Conservation (phyloP, 2,113 vertebrate genomes). For the Zosterops hypoxanthus region DNA sequence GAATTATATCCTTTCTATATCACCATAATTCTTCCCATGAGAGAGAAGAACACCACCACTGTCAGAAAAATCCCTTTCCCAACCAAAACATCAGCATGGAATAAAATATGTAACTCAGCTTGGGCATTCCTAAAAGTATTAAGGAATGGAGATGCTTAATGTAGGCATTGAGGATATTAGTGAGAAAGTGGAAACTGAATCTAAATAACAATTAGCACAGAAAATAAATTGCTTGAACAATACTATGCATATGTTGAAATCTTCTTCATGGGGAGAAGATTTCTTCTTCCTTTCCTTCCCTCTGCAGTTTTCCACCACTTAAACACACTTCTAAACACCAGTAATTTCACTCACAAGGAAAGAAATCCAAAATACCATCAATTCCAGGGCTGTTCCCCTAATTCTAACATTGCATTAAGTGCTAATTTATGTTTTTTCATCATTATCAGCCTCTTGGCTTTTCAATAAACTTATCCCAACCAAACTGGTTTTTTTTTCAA, state of each 20-base stretch:
- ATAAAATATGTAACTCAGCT: neutral
- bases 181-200: neutral
- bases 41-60: neutral
- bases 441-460: neutral
- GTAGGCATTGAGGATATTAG: neutral
- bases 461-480: neutral
- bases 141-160: neutral
- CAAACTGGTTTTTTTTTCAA: neutral
- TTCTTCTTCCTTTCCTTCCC: neutral
- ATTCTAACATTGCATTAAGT: neutral
- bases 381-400: neutral
- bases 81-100: neutral
- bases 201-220: neutral
- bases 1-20: neutral
- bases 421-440: neutral
- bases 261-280: neutral
- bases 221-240: neutral
- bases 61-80: neutral
- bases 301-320: neutral
- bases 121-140: neutral
- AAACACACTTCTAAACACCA: neutral
- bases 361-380: neutral
- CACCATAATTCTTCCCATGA: neutral
- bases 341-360: neutral
- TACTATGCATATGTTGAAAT: neutral